These are phyloP conservation scores for Prionailurus viverrinus DNA, from an alignment of 2,113 vertebrate species.

Conservation along the genomic window DNA sequence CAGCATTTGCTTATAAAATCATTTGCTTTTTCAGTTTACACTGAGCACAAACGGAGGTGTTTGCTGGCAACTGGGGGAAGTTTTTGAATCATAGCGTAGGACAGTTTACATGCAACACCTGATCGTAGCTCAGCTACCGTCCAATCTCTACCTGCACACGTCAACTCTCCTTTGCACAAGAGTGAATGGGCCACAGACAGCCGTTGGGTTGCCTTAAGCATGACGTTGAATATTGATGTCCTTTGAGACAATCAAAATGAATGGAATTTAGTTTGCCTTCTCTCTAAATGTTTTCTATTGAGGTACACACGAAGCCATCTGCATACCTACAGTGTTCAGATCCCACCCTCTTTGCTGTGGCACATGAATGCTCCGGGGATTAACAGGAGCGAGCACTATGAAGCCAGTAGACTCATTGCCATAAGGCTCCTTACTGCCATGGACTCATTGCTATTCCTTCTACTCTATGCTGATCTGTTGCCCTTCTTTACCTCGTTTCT, in stretches of 20 bases:
- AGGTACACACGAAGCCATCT: neutral
- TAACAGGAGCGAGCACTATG: fast-evolving
- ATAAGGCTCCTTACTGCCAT: too few relatives aligned
- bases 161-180: neutral
- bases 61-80: neutral
- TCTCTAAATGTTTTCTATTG: neutral
- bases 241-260: neutral
- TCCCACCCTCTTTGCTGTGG: neutral
- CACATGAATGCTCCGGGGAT: neutral
- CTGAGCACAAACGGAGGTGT: neutral
- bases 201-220: conserved; percentile 28
- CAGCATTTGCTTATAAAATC: conserved; percentile 17
- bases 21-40: neutral
- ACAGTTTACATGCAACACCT: neutral
- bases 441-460: neutral
- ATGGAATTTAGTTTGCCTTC: neutral
- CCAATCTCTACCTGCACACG: neutral
- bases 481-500: neutral
- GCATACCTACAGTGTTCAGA: neutral
- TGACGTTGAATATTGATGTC: neutral
- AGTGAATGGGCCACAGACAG: neutral
- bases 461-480: neutral
- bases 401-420: neutral
- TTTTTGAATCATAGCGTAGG: neutral
- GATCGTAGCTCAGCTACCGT: neutral